These are phyloP conservation scores for Nomada ferruginata DNA, from an alignment of 2,888 invertebrate species.

Conservation along the genomic window DNA sequence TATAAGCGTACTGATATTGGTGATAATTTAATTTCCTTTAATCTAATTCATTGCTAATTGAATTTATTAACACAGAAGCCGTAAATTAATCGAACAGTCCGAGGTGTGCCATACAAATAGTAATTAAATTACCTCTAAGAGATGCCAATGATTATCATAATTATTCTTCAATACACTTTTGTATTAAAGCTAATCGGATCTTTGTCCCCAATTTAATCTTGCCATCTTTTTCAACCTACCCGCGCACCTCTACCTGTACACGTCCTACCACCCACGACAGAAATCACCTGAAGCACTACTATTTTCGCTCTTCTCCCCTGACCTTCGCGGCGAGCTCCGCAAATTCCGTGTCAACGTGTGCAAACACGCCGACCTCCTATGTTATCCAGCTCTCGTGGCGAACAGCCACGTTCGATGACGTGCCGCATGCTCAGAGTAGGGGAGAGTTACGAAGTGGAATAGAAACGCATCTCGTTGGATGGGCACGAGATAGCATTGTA, in stretches of 20 bases:
- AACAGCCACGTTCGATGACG: conserved; percentile 21
- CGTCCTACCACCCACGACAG: background rate
- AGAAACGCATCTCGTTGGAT: conserved; percentile 59
- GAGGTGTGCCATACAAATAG: background rate
- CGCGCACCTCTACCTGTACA: background rate
- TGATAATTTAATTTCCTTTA: no score
- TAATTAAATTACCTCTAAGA: background rate
- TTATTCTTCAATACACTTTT: background rate
- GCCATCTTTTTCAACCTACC: background rate
- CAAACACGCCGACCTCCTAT: conserved; percentile 43
- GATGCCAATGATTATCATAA: background rate
- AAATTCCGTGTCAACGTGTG: conserved; percentile 63
- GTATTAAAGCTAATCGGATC: background rate
- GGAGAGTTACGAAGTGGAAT: conserved; percentile 57
- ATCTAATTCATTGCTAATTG: background rate
- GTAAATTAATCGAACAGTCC: no score
- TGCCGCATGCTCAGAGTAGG: conserved; percentile 17
- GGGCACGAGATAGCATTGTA: conserved; percentile 67
- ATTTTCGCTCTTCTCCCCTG: conserved; percentile 33
- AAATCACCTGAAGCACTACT: background rate
- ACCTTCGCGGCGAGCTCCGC: conserved; percentile 54
- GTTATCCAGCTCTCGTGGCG: conserved; percentile 12
- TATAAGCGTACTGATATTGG: no score
- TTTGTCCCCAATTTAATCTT: background rate
- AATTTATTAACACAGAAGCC: background rate